Evolutionary conservation across 35 echinoderm and acorn worm genomes (phyloP).

Genomic region (Apostichopus californicus): DNA sequence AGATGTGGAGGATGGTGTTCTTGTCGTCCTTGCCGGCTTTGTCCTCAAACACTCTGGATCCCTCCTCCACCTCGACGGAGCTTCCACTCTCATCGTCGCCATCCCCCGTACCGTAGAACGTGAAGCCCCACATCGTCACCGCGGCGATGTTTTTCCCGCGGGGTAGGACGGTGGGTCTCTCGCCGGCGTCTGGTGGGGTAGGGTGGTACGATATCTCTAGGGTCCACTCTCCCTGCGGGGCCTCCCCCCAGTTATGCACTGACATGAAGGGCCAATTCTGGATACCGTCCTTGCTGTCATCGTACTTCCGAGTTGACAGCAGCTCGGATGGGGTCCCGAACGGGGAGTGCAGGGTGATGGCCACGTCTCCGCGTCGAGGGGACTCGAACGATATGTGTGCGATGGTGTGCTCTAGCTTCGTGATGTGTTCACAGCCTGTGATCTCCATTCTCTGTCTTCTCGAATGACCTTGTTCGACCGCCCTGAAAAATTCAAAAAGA

Average conservation of each 20-base stretch:
- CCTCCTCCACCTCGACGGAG: background rate
- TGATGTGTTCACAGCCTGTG: conserved; percentile 58
- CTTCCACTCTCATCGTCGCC: background rate
- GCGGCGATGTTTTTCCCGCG: conserved; percentile 52
- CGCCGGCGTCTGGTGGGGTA: conserved; percentile 24
- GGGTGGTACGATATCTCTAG: conserved; percentile 62
- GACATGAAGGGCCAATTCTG: conserved; percentile 87
- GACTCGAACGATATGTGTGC: conserved; percentile 74
- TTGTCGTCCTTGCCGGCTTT: conserved; percentile 59
- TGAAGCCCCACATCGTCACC: conserved; percentile 56
- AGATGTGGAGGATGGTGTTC: conserved; percentile 68
- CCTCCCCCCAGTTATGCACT: conserved; percentile 96
- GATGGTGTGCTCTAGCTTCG: conserved; percentile 80
- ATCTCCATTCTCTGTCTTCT: conserved; percentile 41
- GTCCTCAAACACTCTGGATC: conserved; percentile 25
- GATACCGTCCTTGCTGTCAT: conserved; percentile 55
- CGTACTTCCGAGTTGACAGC: conserved; percentile 66
- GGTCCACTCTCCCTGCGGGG: conserved; percentile 67
- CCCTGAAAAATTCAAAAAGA: conserved; percentile 24
- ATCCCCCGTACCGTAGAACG: conserved; percentile 73
- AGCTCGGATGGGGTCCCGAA: conserved; percentile 79
- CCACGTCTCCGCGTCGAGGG: conserved; percentile 84
- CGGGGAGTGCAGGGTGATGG: conserved; percentile 78
- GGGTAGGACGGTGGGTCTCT: conserved; percentile 39
- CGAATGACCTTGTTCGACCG: conserved; percentile 47